Conservation (phyloP, 2,113 vertebrate genomes). For the Polyodon spathula region DNA sequence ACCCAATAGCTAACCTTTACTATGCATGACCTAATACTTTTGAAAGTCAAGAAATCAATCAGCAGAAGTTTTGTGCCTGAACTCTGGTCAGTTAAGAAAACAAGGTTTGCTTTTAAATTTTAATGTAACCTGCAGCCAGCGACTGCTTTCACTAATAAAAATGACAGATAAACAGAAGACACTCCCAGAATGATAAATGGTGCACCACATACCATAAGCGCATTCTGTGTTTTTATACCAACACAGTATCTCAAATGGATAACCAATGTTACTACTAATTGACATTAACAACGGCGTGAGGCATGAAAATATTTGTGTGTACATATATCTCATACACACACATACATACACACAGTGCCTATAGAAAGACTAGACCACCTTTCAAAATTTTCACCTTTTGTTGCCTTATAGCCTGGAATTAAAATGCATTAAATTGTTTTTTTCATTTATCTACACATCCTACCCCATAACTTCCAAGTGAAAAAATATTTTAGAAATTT, state of each 20-base stretch:
- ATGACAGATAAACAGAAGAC: slow-evolving; percentile 67
- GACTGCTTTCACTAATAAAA: slow-evolving; percentile 66
- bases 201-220: slow-evolving; percentile 61
- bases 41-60: slow-evolving; percentile 41
- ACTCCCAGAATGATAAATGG: slow-evolving; percentile 61
- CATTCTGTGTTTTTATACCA: slow-evolving; percentile 72
- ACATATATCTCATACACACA: no score
- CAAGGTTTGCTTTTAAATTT: slow-evolving; percentile 72
- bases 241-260: slow-evolving; percentile 80
- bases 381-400: no score
- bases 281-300: slow-evolving; percentile 69
- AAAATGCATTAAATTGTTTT: no score
- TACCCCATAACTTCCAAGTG: no score
- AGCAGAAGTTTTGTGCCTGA: slow-evolving; percentile 33
- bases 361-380: no score
- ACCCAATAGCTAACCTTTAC: no score
- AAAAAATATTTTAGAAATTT: no score
- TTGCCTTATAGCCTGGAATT: no score
- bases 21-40: slow-evolving; percentile 32
- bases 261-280: slow-evolving; percentile 76
- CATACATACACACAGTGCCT: no score
- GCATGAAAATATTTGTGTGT: slow-evolving; percentile 57
- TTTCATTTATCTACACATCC: no score
- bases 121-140: slow-evolving; percentile 70
- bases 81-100: slow-evolving; percentile 63